Evolutionary conservation across 2,113 vertebrate species (phyloP).

Genomic region (Gambusia holbrooki): DNA sequence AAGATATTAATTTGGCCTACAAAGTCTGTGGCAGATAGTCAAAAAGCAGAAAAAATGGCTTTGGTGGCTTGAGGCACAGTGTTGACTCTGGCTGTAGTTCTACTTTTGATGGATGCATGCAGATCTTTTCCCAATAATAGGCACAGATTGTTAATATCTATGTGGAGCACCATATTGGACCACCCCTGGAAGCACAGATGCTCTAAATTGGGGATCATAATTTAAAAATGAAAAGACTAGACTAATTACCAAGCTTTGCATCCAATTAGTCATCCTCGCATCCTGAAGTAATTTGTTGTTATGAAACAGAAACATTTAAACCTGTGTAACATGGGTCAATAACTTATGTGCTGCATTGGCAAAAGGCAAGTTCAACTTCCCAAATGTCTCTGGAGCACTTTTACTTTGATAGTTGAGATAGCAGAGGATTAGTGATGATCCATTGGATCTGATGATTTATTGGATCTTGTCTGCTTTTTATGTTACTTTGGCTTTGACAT

Average conservation of each 20-base stretch:
- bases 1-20: constrained; percentile 39
- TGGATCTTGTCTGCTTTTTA: constrained; percentile 37
- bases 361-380: constrained; percentile 37
- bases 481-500: constrained; percentile 46
- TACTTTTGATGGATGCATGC: constrained; percentile 43
- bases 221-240: constrained; percentile 53
- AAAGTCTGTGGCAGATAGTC: constrained; percentile 20
- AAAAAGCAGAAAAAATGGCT: constrained; percentile 18
- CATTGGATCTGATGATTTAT: constrained; percentile 50
- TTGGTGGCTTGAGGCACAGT: constrained; percentile 9
- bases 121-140: constrained; percentile 43
- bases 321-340: constrained; percentile 40
- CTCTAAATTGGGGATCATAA: constrained; percentile 25
- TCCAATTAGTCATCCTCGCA: constrained; percentile 49
- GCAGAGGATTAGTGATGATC: constrained; percentile 54
- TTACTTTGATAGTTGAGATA: constrained; percentile 48
- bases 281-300: constrained; percentile 30
- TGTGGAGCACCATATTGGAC: constrained; percentile 44
- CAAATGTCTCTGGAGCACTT: constrained; percentile 33
- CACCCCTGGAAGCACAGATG: constrained; percentile 46
- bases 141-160: constrained; percentile 59
- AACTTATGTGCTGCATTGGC: constrained; percentile 35
- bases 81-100: constrained; percentile 15
- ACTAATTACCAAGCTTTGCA: constrained; percentile 57
- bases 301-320: constrained; percentile 22